These are phyloP conservation scores for Montipora foliosa DNA, from an alignment of 64 coral and sea anemone species.

Conservation along the genomic window DNA sequence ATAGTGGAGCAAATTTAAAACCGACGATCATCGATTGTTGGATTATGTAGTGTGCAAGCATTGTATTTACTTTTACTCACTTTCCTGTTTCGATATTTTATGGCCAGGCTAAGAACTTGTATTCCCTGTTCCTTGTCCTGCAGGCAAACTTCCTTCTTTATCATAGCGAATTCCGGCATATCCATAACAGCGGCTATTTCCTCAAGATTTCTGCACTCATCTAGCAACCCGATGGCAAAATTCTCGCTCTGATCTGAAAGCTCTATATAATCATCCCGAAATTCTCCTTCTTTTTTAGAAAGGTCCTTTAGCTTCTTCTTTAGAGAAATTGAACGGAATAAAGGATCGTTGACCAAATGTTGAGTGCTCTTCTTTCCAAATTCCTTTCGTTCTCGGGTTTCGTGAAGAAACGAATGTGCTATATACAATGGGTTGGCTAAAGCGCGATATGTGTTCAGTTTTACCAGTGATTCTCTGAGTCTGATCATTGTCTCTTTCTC, in stretches of 20 bases:
- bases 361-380: not conserved
- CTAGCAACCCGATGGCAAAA: conserved; percentile 68
- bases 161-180: conserved; percentile 56
- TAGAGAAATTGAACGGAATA: conserved; percentile 47
- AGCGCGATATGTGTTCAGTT: conserved; percentile 76
- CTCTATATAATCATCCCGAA: conserved; percentile 54
- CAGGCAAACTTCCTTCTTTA: conserved; percentile 5
- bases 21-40: no score
- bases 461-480: conserved; percentile 58
- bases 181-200: conserved; percentile 80
- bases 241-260: conserved; percentile 71
- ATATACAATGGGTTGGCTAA: conserved; percentile 81
- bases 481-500: conserved; percentile 39
- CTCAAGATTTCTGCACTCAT: conserved; percentile 78
- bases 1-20: no score
- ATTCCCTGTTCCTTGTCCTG: not conserved
- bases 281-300: conserved; percentile 60
- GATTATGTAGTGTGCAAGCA: no score
- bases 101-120: conserved; percentile 81
- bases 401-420: conserved; percentile 52
- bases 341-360: conserved; percentile 1
- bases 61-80: not conserved
- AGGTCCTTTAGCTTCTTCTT: conserved; percentile 55
- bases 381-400: not conserved
- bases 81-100: conserved; percentile 86